Evolutionary conservation across 92 coral and sea anemone genomes (phyloP), one percentile per base, ranked within the genome.

Genomic region (Nematostella vectensis): DNA sequence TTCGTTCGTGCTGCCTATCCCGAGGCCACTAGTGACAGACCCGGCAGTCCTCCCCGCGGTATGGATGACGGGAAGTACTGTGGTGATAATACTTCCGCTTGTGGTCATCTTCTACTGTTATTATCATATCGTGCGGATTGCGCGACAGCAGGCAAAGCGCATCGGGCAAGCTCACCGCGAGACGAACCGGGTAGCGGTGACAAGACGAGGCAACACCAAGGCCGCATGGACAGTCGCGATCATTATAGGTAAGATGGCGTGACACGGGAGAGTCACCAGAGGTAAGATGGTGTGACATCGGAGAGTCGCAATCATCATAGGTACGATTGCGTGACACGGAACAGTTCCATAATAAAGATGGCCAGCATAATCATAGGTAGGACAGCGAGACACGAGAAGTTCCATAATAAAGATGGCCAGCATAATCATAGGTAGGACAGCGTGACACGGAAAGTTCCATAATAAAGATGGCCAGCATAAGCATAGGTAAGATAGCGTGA

Each of bases 151-250:
- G 13, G 59, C 54, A 1, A n/a, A n/a, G 17, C 50, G 57, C 3
- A 11, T 48, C 1, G 38, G 54, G 37, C 23, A 50, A 17, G 9
- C 13, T 15, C 29, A 22, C 11, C 42, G 42, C 28, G 12, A 31
- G 30, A 45, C 22, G 3, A 18, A 27, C 18, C 18, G 51, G 20
- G 62, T 29, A 3, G 21, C 27, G 0, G 29, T 22, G 22, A 38
- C 12, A 39, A 31, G 70, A 2, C 52, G 12, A 13, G 27, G 36
- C 50, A 64, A 70, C 15, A 39, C 54, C 19, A 70, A 70, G 50
- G 57, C 63, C 0, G 77, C 77, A 2, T 45, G 67, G 31, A 61
- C 77, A 9, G 64, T 70, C 52, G 70, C 70, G 23, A 70, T 70
- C 20, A 55, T 70, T 29, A 44, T 70, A 6, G 40, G 40, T 33